Conservation (phyloP, 2,113 vertebrate genomes). For the Cyanoderma ruficeps region DNA sequence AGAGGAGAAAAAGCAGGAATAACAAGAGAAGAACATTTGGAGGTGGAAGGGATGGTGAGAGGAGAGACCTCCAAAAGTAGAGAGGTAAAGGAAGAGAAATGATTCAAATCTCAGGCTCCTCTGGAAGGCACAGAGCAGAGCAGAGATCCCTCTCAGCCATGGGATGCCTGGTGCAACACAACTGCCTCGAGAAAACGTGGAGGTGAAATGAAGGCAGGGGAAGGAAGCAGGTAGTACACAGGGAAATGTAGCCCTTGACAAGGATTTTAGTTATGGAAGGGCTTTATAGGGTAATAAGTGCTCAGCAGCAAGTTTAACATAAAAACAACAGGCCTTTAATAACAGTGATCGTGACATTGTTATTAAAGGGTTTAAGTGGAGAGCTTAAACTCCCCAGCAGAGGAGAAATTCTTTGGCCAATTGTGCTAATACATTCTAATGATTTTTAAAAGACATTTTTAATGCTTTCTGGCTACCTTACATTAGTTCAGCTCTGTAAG, state of each 20-base stretch:
- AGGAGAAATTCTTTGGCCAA: background rate
- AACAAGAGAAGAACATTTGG: background rate
- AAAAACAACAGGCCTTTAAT: background rate
- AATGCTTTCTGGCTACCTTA: background rate
- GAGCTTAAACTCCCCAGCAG: background rate
- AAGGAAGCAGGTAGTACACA: background rate
- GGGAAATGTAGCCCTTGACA: background rate
- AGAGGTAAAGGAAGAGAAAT: background rate
- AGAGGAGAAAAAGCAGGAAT: background rate
- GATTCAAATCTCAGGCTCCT: background rate
- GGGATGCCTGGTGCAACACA: background rate
- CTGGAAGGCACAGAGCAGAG: background rate
- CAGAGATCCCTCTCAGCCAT: background rate
- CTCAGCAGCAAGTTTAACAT: background rate
- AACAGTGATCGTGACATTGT: background rate
- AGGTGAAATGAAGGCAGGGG: background rate
- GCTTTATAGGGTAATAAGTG: background rate
- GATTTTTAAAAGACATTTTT: background rate
- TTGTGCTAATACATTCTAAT: background rate
- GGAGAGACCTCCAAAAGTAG: background rate
- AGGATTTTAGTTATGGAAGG: background rate
- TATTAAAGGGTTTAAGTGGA: constrained; percentile 5
- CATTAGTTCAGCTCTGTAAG: background rate
- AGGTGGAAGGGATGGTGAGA: background rate
- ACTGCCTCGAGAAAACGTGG: rapidly evolving